phyloP scores from a whole-genome alignment of 2,888 invertebrate genomes.

The Cepaea hortensis region DNA sequence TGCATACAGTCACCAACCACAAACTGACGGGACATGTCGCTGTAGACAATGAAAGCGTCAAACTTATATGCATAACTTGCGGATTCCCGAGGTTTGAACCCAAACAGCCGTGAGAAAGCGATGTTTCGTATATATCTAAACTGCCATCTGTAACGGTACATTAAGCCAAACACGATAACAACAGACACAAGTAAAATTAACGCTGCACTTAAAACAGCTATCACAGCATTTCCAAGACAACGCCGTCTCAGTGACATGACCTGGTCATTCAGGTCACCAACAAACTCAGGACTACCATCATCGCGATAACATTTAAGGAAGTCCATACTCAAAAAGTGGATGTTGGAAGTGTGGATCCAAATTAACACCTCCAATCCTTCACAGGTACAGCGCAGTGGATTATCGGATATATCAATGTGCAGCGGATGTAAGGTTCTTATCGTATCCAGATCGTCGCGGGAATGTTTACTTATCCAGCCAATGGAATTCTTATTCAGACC shows the following conservation, averaged over 20 bases:
- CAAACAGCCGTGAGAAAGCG: background rate
- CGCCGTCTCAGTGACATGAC: background rate
- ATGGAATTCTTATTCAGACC: conserved; percentile 1
- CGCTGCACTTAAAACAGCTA: background rate
- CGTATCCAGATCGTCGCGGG: conserved; percentile 1
- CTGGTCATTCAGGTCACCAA: conserved; percentile 3
- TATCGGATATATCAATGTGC: background rate
- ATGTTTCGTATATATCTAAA: conserved; percentile 13
- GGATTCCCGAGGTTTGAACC: background rate
- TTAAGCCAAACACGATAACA: background rate
- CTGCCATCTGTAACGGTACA: conserved; percentile 32
- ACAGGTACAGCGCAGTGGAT: conserved; percentile 36
- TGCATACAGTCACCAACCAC: too few species aligned
- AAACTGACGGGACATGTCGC: too few species aligned
- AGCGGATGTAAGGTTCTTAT: background rate
- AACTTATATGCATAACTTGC: conserved; percentile 4
- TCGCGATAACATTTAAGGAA: background rate
- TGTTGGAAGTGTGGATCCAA: conserved; percentile 21
- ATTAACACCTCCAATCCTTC: conserved; percentile 22
- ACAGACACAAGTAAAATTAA: background rate
- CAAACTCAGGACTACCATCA: background rate
- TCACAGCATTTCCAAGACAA: conserved; percentile 14
- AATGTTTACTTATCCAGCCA: background rate
- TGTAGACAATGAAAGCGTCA: too few species aligned
- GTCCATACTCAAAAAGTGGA: background rate